Conservation (phyloP, 2,888 invertebrate species). For the Oscheius onirici region DNA sequence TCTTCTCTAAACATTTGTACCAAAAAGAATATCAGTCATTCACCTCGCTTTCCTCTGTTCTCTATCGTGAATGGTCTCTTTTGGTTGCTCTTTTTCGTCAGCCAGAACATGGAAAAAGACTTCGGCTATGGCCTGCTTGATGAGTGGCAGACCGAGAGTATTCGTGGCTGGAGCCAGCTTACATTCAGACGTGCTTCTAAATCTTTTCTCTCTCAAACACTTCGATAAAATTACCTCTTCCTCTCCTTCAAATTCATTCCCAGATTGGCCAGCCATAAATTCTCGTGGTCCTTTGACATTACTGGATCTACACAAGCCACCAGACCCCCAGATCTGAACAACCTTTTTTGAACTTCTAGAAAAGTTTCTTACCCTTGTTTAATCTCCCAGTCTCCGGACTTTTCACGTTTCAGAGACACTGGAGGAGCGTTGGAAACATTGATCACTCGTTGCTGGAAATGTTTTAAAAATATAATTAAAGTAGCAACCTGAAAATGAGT, state of each 20-base stretch:
- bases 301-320: conserved; percentile 72
- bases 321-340: conserved; percentile 68
- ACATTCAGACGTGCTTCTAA: conserved; percentile 35
- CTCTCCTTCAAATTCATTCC: conserved; percentile 69
- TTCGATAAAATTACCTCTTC: conserved; percentile 18
- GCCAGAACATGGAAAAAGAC: conserved; percentile 70
- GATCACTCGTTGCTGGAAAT: conserved; percentile 69
- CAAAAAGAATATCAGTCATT: background rate
- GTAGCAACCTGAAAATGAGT: conserved; percentile 59
- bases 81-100: conserved; percentile 65
- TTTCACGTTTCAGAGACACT: conserved; percentile 66
- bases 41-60: conserved; percentile 49
- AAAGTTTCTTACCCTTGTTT: conserved; percentile 37
- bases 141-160: conserved; percentile 70
- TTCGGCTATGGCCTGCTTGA: conserved; percentile 68
- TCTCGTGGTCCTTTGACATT: conserved; percentile 69
- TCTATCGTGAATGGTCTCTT: conserved; percentile 41
- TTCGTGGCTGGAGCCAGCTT: conserved; percentile 67
- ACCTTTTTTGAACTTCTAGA: background rate
- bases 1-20: conserved; percentile 58
- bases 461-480: background rate
- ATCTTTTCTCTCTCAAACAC: background rate
- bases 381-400: conserved; percentile 68
- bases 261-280: conserved; percentile 71
- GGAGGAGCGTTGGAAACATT: conserved; percentile 72